Evolutionary conservation across 2,888 invertebrate species (phyloP).

Genomic region (Phytoseiulus persimilis): DNA sequence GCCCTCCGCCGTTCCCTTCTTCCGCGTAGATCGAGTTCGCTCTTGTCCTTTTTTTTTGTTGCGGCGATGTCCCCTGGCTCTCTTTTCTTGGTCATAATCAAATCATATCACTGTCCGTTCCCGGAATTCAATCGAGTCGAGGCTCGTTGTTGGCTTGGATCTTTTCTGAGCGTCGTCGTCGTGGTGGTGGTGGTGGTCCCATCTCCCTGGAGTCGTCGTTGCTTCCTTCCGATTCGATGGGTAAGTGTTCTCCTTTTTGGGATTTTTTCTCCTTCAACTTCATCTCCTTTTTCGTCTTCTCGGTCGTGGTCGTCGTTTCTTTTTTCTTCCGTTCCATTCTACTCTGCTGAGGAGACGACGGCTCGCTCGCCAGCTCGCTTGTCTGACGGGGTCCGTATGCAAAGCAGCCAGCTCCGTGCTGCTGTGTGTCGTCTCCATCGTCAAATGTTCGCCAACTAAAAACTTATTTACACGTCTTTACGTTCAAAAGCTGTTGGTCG

Average conservation of each 20-base stretch:
- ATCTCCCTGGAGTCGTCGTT: not conserved
- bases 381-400: not conserved
- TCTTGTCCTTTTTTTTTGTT: not conserved
- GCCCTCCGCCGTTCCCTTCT: not conserved
- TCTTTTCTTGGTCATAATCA: constrained; percentile 11
- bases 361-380: not conserved
- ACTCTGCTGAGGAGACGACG: not conserved
- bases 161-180: not conserved
- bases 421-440: not conserved
- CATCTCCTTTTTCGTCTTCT: not conserved
- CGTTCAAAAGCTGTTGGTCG: not conserved
- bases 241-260: not conserved
- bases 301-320: not conserved
- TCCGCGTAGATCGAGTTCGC: not conserved
- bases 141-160: not conserved
- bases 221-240: constrained; percentile 5
- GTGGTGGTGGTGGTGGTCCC: not conserved
- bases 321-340: not conserved
- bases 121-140: constrained; percentile 30
- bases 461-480: constrained; percentile 5
- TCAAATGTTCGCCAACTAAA: not conserved
- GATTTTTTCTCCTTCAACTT: not conserved
- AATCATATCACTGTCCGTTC: constrained; percentile 38
- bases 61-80: not conserved
- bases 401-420: not conserved